phyloP scores from a whole-genome alignment of 2,797 vertebrate species.

The Hyperoplus lanceolatus region DNA sequence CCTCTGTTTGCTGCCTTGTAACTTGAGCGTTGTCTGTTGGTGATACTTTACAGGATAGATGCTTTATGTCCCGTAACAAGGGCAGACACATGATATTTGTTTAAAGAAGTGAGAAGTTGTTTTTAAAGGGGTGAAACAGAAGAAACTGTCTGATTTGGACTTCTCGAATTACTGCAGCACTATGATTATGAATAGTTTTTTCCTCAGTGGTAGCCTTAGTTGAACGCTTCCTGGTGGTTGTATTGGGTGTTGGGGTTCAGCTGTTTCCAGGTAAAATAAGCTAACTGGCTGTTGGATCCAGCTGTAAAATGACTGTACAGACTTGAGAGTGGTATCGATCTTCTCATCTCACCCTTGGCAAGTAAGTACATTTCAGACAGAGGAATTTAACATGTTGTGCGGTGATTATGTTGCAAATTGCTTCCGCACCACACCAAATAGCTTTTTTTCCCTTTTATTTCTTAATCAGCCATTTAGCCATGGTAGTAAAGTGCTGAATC shows the following conservation, averaged over 20 bases:
- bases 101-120: slow-evolving; percentile 31
- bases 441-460: slow-evolving; percentile 35
- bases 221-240: slow-evolving; percentile 1
- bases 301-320: slow-evolving; percentile 9
- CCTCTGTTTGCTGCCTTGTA: slow-evolving; percentile 51
- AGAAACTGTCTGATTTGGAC: slow-evolving; percentile 13
- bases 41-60: slow-evolving; percentile 54
- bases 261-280: neutral
- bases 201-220: neutral
- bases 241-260: neutral
- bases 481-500: slow-evolving; percentile 74
- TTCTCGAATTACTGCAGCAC: neutral
- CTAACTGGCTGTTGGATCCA: neutral
- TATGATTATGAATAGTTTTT: neutral
- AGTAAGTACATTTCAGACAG: slow-evolving; percentile 29
- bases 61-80: slow-evolving; percentile 66
- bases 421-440: slow-evolving; percentile 24
- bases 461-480: slow-evolving; percentile 44
- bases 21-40: slow-evolving; percentile 64
- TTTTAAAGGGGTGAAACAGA: slow-evolving; percentile 10
- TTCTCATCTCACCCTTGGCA: slow-evolving; percentile 9
- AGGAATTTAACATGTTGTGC: slow-evolving; percentile 25
- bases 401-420: slow-evolving; percentile 23
- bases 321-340: slow-evolving; percentile 26
- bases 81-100: slow-evolving; percentile 39